Conservation (phyloP, 2,888 invertebrate genomes). For the Hypomecis atomaria region DNA sequence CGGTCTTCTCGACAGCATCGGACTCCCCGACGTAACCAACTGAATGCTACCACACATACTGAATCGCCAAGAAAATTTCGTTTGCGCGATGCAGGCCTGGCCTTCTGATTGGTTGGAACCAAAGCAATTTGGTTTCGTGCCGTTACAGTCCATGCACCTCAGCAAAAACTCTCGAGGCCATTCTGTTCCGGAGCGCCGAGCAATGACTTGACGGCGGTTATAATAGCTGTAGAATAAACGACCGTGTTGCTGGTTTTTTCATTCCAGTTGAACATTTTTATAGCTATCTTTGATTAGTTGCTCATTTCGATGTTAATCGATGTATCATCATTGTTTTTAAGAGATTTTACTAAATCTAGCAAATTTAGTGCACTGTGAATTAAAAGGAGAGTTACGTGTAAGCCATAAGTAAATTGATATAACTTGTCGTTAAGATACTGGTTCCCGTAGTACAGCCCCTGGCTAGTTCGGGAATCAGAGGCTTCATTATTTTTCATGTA, state of each 20-base stretch:
- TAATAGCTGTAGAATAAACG: conserved; percentile 11
- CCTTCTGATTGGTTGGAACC: conserved; percentile 61
- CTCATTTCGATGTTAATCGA: too few species aligned
- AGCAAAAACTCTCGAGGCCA: conserved; percentile 61
- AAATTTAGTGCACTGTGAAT: too few species aligned
- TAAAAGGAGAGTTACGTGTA: too few species aligned
- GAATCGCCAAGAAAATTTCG: conserved; percentile 52
- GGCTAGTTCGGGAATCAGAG: too few species aligned
- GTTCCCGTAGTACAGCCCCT: too few species aligned
- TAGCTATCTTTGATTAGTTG: neutral
- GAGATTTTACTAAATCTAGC: too few species aligned
- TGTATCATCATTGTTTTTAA: too few species aligned
- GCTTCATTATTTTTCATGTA: too few species aligned
- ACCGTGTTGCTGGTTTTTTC: neutral
- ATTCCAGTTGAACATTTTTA: neutral
- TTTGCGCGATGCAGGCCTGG: conserved; percentile 66
- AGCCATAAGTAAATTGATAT: too few species aligned
- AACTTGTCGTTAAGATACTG: too few species aligned
- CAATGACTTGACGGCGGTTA: conserved; percentile 38
- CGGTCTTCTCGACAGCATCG: conserved; percentile 81
- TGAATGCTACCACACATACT: conserved; percentile 52
- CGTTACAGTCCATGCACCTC: conserved; percentile 73
- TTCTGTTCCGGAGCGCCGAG: conserved; percentile 41
- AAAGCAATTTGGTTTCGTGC: conserved; percentile 60
- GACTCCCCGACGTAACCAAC: conserved; percentile 65